Evolutionary conservation across 2,888 invertebrate species (phyloP).

Genomic region (Capitulum mitella): DNA sequence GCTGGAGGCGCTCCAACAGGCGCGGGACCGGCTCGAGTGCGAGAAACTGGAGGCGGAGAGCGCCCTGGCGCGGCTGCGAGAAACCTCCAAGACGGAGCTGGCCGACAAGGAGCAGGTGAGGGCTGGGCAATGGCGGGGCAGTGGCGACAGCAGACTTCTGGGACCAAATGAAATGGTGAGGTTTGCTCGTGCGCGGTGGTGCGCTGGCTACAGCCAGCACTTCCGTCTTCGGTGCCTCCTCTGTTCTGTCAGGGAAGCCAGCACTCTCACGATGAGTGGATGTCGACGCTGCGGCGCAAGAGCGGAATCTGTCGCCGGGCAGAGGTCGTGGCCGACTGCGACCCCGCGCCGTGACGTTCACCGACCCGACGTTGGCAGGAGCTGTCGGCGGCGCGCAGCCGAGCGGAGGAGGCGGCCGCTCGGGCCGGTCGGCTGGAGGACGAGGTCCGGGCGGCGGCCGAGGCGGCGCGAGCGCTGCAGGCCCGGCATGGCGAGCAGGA

Average conservation of each 20-base stretch:
- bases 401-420: not conserved
- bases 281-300: too few species aligned
- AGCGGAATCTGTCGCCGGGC: too few species aligned
- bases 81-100: constrained; percentile 24
- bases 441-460: not conserved
- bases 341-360: not conserved
- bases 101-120: constrained; percentile 23
- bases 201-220: too few species aligned
- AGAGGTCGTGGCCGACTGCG: not conserved
- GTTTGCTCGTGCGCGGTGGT: too few species aligned
- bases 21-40: constrained; percentile 25
- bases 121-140: not conserved
- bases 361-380: not conserved
- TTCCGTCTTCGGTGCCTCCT: not conserved
- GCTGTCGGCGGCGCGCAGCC: not conserved
- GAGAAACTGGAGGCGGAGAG: constrained; percentile 28
- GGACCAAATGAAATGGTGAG: too few species aligned
- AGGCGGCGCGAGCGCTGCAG: not conserved
- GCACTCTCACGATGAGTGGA: too few species aligned
- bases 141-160: not conserved
- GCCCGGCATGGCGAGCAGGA: constrained; percentile 27
- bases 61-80: constrained; percentile 28
- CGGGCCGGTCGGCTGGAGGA: not conserved
- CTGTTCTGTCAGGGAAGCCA: not conserved
- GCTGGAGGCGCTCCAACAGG: constrained; percentile 25